Conservation (phyloP, 2,888 invertebrate genomes). For the Spisula solida region DNA sequence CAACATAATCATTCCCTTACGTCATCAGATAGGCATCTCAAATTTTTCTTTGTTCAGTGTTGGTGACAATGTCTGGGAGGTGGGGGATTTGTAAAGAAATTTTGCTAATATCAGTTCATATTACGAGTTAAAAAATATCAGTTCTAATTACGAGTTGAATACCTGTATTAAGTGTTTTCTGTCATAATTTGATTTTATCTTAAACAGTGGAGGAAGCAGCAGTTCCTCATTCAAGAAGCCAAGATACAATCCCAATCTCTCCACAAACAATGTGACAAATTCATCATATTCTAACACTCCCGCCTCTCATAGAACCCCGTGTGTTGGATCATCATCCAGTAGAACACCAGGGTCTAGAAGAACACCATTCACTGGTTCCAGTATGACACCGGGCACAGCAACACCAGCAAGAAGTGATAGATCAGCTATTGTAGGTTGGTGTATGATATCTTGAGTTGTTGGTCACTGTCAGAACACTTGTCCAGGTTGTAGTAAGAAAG, state of each 20-base stretch:
- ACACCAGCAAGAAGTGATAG: conserved; percentile 66
- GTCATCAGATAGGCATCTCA: too few relatives aligned
- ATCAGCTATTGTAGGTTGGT: conserved; percentile 74
- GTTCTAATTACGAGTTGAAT: too few relatives aligned
- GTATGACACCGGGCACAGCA: conserved; percentile 61
- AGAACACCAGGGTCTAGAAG: conserved; percentile 58
- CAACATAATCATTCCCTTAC: too few relatives aligned
- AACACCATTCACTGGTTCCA: conserved; percentile 50
- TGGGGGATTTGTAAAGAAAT: too few relatives aligned
- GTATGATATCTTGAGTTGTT: background rate
- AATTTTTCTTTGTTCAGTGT: too few relatives aligned
- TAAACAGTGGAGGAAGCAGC: background rate
- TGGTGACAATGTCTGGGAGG: too few relatives aligned
- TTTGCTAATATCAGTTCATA: too few relatives aligned
- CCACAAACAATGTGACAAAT: background rate
- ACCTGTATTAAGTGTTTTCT: too few relatives aligned
- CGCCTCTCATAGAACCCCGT: conserved; percentile 47
- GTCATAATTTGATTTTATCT: too few relatives aligned
- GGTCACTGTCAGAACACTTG: too few relatives aligned
- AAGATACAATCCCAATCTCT: conserved; percentile 19
- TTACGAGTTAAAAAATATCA: too few relatives aligned
- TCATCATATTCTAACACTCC: conserved; percentile 31
- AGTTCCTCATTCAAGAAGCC: conserved; percentile 25
- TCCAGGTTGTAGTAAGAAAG: too few relatives aligned
- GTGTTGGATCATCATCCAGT: conserved; percentile 28